These are phyloP conservation scores for Drosophila malerkotliana DNA, from an alignment of 1,140 invertebrate genomes.

Conservation along the genomic window DNA sequence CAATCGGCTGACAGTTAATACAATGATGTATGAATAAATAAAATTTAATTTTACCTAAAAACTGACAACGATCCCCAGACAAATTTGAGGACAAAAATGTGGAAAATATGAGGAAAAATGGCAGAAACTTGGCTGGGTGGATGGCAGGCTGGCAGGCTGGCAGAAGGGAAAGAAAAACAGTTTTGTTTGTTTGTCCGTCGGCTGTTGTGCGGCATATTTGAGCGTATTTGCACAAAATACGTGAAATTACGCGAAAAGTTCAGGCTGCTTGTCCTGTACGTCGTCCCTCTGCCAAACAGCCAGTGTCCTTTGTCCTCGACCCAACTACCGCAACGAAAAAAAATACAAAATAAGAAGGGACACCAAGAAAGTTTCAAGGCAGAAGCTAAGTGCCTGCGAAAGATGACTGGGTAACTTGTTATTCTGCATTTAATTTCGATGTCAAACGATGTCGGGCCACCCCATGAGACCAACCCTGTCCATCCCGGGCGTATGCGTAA, in stretches of 20 bases:
- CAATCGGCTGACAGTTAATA: slow-evolving; percentile 61
- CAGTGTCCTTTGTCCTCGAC: slow-evolving; percentile 2
- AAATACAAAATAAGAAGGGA: not conserved
- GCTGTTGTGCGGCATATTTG: slow-evolving; percentile 67
- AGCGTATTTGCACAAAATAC: slow-evolving; percentile 79
- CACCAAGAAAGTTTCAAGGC: slow-evolving; percentile 10
- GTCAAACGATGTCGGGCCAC: slow-evolving; percentile 48
- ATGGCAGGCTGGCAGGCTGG: slow-evolving; percentile 2
- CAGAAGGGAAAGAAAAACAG: slow-evolving; percentile 51
- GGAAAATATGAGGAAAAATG: slow-evolving; percentile 2
- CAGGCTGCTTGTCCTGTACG: slow-evolving; percentile 20
- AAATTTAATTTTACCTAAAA: slow-evolving; percentile 79
- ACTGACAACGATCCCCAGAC: slow-evolving; percentile 66
- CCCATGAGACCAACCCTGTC: slow-evolving; percentile 28
- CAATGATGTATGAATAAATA: slow-evolving; percentile 75
- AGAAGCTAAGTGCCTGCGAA: slow-evolving; percentile 38
- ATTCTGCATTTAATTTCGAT: slow-evolving; percentile 75
- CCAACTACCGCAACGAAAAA: not conserved
- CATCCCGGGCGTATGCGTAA: slow-evolving; percentile 51
- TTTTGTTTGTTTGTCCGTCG: slow-evolving; percentile 50
- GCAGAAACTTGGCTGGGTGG: slow-evolving; percentile 25
- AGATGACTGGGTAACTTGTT: slow-evolving; percentile 44
- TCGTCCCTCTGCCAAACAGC: slow-evolving; percentile 33
- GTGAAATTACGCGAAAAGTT: slow-evolving; percentile 80
- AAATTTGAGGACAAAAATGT: not conserved